phyloP scores from a whole-genome alignment of 1,140 invertebrate species.

The Thalassaphorura encarpata region DNA sequence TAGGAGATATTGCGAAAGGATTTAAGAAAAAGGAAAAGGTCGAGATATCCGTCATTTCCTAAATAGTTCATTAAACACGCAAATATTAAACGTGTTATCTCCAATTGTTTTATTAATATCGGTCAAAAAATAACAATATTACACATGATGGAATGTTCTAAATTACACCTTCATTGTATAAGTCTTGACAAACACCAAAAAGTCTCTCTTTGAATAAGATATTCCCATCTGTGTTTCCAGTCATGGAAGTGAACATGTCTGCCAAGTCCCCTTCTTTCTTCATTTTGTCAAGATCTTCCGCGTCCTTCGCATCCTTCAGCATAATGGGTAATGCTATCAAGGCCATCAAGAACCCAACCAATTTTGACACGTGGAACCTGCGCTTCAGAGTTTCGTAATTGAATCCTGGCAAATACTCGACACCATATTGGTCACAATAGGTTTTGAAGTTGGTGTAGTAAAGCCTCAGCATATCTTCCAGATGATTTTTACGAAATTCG shows the following conservation, averaged over 20 bases:
- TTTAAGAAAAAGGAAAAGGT: conserved; percentile 28
- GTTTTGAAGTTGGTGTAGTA: not conserved
- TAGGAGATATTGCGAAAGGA: conserved; percentile 52
- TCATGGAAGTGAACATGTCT: not conserved
- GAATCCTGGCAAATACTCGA: not conserved
- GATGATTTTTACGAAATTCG: not conserved
- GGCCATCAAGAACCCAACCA: not conserved
- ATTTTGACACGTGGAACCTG: not conserved
- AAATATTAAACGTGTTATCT: too few relatives aligned
- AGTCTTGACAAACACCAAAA: not conserved
- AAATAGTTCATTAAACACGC: too few relatives aligned
- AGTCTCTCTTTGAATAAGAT: not conserved
- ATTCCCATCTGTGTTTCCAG: not conserved
- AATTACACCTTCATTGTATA: not conserved
- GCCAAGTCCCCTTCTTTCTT: not conserved
- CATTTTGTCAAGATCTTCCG: not conserved
- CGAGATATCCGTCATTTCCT: not conserved
- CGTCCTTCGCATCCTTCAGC: not conserved
- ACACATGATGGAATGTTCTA: too few relatives aligned
- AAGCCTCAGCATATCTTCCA: not conserved
- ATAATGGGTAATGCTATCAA: not conserved
- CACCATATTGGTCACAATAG: not conserved
- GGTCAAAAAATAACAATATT: too few relatives aligned
- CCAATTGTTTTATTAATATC: too few relatives aligned
- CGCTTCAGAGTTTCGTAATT: not conserved